A percentile compares a stretch with the other conserved stretches of the same genome.
These are phyloP conservation scores for Pseudochaenichthys georgianus DNA, from an alignment of 2,797 vertebrate species.

Conservation along the genomic window DNA sequence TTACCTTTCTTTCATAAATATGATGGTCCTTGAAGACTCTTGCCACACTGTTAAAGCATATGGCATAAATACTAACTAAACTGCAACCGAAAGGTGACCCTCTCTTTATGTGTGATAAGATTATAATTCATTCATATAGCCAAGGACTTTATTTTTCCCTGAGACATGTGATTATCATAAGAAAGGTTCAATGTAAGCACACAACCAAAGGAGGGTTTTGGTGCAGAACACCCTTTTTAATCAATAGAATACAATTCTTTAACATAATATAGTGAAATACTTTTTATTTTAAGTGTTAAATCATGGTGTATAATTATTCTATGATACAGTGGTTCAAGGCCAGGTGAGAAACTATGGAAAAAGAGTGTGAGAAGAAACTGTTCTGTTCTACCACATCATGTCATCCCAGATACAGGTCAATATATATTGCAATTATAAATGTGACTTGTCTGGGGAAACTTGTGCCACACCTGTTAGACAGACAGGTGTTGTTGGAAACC, in stretches of 20 bases:
- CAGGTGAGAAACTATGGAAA: background rate
- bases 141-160: background rate
- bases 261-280: background rate
- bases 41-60: background rate
- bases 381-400: background rate
- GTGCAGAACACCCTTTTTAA: background rate
- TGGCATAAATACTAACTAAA: background rate
- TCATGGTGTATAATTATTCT: background rate
- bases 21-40: background rate
- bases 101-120: background rate
- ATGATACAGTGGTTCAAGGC: background rate
- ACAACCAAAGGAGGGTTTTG: background rate
- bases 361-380: background rate
- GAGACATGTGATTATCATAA: background rate
- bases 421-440: background rate
- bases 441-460: background rate
- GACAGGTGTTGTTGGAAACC: conserved; percentile 17
- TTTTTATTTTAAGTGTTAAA: background rate
- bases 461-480: background rate
- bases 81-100: background rate
- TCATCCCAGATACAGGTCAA: background rate
- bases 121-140: background rate
- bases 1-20: background rate
- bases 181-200: too few relatives aligned
- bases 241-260: background rate